A percentile compares a stretch with the other conserved stretches of the same genome.
phyloP scores from a whole-genome alignment of 1,140 invertebrate genomes.

The Streblospio benedicti region DNA sequence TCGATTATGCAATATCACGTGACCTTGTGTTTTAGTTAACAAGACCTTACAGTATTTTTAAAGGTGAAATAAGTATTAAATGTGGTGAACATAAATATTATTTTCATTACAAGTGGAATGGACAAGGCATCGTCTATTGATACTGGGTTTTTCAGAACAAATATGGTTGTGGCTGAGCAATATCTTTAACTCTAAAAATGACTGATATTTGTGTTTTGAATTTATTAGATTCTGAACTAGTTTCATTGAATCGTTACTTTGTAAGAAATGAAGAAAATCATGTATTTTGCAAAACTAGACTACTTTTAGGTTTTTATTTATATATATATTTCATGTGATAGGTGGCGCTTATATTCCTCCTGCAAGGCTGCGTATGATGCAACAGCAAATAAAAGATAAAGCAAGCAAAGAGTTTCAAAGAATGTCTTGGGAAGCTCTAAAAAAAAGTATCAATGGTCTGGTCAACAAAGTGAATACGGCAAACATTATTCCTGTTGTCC shows the following conservation, averaged over 20 bases:
- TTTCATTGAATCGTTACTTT: no score
- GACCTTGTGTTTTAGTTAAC: no score
- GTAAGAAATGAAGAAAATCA: constrained; percentile 10
- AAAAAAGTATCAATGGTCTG: constrained; percentile 97
- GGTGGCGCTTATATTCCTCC: constrained; percentile 98
- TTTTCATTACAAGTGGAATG: no score
- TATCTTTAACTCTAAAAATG: background rate
- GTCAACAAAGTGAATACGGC: constrained; percentile 97
- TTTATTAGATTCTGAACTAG: background rate
- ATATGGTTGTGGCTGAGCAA: no score
- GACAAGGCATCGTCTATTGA: no score
- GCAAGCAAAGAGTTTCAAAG: constrained; percentile 81
- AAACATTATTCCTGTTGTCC: constrained; percentile 86
- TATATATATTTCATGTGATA: no score
- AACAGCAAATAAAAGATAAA: constrained; percentile 46
- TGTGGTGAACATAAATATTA: no score
- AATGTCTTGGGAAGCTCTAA: constrained; percentile 95
- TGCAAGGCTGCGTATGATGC: constrained; percentile 86
- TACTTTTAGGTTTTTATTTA: no score
- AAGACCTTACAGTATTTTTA: no score
- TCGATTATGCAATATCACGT: no score
- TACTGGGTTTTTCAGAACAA: no score
- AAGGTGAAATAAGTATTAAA: no score
- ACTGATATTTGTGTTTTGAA: background rate
- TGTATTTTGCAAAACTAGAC: constrained; percentile 75